Conservation (phyloP, 2,888 invertebrate genomes). For the Ditylenchus weischeri region DNA sequence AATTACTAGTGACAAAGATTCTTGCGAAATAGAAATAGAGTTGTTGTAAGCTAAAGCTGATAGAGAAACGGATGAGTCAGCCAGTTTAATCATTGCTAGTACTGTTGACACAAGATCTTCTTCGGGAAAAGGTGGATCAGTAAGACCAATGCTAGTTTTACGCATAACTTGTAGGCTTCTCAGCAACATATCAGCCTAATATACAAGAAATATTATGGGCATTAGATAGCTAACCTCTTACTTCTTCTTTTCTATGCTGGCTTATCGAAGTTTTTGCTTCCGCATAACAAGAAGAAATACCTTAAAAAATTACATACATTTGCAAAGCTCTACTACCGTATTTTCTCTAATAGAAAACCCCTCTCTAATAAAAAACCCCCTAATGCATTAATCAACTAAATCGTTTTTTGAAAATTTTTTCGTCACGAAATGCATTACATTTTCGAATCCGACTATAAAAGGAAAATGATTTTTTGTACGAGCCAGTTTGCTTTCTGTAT, state of each 20-base stretch:
- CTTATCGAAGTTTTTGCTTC: neutral
- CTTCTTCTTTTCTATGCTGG: constrained; percentile 12
- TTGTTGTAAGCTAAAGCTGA: constrained; percentile 7
- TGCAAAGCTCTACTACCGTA: no score
- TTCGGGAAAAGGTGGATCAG: constrained; percentile 3
- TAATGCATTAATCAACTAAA: no score
- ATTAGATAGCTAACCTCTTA: neutral
- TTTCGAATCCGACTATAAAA: no score
- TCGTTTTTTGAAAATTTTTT: no score
- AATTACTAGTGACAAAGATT: neutral
- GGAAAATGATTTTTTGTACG: no score
- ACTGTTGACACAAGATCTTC: neutral
- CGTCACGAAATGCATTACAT: no score
- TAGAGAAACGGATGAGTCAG: constrained; percentile 8
- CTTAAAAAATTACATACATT: neutral
- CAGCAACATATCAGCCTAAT: constrained; percentile 14
- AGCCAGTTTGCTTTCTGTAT: no score
- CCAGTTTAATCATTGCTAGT: constrained; percentile 14
- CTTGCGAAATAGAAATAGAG: constrained; percentile 12
- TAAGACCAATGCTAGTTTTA: neutral
- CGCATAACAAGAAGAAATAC: constrained; percentile 15
- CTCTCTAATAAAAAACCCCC: no score
- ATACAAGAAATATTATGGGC: neutral
- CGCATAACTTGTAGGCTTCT: constrained; percentile 16
- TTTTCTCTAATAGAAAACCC: no score